These are phyloP conservation scores for Drymonia ruficornis DNA, from an alignment of 2,888 invertebrate genomes.

Conservation along the genomic window DNA sequence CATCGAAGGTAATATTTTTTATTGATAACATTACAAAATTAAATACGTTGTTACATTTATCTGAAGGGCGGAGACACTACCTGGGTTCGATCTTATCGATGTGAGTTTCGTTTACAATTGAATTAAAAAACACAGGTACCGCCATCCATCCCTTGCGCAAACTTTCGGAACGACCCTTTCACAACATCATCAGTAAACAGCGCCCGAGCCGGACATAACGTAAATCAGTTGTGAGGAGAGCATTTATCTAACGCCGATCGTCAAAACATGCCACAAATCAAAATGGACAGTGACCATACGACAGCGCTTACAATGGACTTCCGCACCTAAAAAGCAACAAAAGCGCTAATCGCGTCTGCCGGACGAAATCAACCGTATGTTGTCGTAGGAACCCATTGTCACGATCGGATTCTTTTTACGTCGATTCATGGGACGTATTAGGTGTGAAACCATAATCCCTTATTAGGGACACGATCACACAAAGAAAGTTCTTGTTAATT, in stretches of 20 bases:
- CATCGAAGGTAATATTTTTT: conserved; percentile 47
- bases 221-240: conserved; percentile 47
- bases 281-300: conserved; percentile 64
- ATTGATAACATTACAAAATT: conserved; percentile 54
- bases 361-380: conserved; percentile 50
- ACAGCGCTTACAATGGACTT: conserved; percentile 63
- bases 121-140: conserved; percentile 28
- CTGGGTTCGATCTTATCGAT: conserved; percentile 61
- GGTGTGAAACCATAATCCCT: conserved; percentile 62
- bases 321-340: conserved; percentile 63
- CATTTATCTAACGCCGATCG: conserved; percentile 63
- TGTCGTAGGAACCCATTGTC: conserved; percentile 56
- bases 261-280: conserved; percentile 73
- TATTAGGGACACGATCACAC: conserved; percentile 46
- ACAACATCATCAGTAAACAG: conserved; percentile 28
- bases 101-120: conserved; percentile 43
- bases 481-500: conserved; percentile 59
- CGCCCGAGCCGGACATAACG: conserved; percentile 42
- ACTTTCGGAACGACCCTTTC: conserved; percentile 28
- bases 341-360: conserved; percentile 51
- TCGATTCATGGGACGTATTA: conserved; percentile 42
- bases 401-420: conserved; percentile 40
- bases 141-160: conserved; percentile 54
- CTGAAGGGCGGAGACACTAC: conserved; percentile 40
- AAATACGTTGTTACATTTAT: conserved; percentile 55